phyloP scores from a whole-genome alignment of 2,888 invertebrate species.

The Lucinisca nassula region DNA sequence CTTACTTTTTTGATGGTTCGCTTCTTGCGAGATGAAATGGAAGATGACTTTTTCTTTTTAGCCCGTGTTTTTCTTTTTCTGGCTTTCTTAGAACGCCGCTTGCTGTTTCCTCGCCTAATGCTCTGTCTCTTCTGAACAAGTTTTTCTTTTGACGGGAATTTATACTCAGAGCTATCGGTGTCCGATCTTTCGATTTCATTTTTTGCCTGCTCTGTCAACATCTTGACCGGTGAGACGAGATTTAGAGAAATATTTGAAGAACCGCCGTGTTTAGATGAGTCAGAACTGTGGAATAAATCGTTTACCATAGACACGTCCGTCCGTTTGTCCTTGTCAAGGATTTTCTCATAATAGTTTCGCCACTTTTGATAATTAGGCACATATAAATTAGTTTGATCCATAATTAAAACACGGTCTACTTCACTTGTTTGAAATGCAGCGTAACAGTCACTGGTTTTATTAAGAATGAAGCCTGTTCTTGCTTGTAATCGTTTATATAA shows the following conservation, averaged over 20 bases:
- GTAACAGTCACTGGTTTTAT: constrained; percentile 23
- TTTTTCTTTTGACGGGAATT: neutral
- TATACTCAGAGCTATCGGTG: neutral
- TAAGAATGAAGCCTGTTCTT: constrained; percentile 17
- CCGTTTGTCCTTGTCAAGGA: constrained; percentile 7
- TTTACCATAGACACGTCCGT: constrained; percentile 1
- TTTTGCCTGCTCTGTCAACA: constrained; percentile 19
- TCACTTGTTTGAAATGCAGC: constrained; percentile 34
- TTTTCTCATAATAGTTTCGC: constrained; percentile 33
- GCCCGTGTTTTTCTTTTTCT: neutral
- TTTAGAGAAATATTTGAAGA: constrained; percentile 9
- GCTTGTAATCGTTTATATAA: constrained; percentile 32
- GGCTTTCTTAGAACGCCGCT: neutral
- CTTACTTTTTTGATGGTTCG: neutral
- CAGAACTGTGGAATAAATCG: constrained; percentile 5
- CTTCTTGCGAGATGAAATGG: neutral
- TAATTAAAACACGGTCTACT: constrained; percentile 4
- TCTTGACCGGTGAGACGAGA: constrained; percentile 18
- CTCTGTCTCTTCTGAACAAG: neutral
- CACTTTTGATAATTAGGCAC: constrained; percentile 31
- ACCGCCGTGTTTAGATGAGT: neutral
- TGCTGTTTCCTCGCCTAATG: neutral
- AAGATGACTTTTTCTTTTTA: neutral
- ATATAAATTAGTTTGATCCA: constrained; percentile 9
- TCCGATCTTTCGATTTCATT: neutral